Evolutionary conservation across 2,797 vertebrate species (phyloP).

Genomic region (Agapornis canus): DNA sequence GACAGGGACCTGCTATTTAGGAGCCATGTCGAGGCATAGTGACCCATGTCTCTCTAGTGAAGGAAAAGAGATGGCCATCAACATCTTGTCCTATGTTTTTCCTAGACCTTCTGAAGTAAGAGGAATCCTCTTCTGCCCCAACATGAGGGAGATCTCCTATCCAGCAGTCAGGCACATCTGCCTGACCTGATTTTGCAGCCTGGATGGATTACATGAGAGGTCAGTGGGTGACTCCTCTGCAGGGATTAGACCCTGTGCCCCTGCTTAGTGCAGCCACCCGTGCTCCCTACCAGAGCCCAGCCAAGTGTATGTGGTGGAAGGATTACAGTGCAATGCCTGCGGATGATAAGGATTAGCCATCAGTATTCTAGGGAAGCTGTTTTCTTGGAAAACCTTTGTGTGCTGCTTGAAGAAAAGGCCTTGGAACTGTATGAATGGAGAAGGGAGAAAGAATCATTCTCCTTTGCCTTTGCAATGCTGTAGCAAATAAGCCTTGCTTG

Average conservation of each 20-base stretch:
- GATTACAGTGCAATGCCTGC: background rate
- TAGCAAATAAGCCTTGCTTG: background rate
- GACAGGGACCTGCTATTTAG: background rate
- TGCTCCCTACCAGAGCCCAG: background rate
- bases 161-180: background rate
- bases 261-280: background rate
- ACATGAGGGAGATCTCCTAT: background rate
- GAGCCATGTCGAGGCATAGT: accelerated
- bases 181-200: slow-evolving; percentile 30
- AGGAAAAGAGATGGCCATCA: background rate
- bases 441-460: background rate
- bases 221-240: slow-evolving; percentile 24
- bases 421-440: background rate
- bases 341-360: background rate
- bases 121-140: background rate
- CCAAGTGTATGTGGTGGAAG: accelerated
- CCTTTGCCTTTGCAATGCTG: background rate
- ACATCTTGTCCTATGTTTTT: accelerated
- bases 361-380: background rate
- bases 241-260: background rate
- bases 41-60: accelerated
- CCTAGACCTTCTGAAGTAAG: background rate
- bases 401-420: background rate
- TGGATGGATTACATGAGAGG: background rate
- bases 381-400: background rate